Percentiles rank a stretch among this genome's conserved stretches.
These are phyloP conservation scores for Meloidogyne hapla DNA, from an alignment of 1,140 invertebrate species.

Conservation along the genomic window DNA sequence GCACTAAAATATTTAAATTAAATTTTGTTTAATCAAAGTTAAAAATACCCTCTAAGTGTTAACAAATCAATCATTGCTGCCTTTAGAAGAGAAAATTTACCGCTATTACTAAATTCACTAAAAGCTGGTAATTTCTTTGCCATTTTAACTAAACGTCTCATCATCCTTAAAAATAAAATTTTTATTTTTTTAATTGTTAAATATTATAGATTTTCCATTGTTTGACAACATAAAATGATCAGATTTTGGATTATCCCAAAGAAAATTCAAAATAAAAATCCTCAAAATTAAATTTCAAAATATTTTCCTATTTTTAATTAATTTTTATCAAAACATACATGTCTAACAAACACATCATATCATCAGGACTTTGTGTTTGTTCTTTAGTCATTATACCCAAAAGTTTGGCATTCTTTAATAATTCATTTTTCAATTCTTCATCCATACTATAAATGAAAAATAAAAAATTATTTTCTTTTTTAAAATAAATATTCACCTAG, in stretches of 20 bases:
- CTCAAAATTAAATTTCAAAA: too few species aligned
- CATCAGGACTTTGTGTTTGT: conserved; percentile 39
- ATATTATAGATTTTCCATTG: conserved; percentile 34
- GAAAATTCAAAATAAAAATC: too few species aligned
- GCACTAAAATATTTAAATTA: conserved; percentile 30
- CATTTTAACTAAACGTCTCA: conserved; percentile 60
- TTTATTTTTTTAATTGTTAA: conserved; percentile 8
- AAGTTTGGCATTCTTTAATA: conserved; percentile 1
- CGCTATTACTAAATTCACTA: conserved; percentile 51
- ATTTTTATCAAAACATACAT: too few species aligned
- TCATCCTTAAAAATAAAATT: conserved; percentile 34
- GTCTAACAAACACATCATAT: conserved; percentile 59
- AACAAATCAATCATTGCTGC: conserved; percentile 65
- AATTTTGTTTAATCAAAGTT: neutral
- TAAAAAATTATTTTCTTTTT: too few species aligned
- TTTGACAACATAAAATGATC: too few species aligned
- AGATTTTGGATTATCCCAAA: too few species aligned
- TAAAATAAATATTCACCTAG: neutral
- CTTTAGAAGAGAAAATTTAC: conserved; percentile 66
- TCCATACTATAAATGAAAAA: conserved; percentile 16
- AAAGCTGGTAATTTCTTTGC: conserved; percentile 55
- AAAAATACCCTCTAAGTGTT: conserved; percentile 44
- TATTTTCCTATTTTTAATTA: too few species aligned
- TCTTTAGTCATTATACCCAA: conserved; percentile 39
- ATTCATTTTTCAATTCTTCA: conserved; percentile 21